Base-by-base conservation (phyloP, 2,113 vertebrate genomes). In the Oxyruncus cristatus region DNA sequence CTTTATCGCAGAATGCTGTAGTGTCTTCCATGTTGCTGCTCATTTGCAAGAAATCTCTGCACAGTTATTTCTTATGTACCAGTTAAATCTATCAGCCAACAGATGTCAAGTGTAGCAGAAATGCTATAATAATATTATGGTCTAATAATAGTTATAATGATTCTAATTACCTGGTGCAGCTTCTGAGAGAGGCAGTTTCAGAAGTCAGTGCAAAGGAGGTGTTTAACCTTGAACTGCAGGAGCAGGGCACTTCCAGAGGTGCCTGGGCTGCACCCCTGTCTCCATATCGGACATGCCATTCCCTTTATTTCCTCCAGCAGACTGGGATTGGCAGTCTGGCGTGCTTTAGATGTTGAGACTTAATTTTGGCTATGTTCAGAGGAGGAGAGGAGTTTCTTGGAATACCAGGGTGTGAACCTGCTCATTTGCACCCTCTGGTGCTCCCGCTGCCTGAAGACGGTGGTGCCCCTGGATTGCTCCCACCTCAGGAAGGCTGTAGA, bases 81-180 rank as follows among this genome's bases (percentile, higher is more conserved):
- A 67, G 95, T 96, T 97, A 97, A 97, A 95, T 94, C 95, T 97
- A 97, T 97, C 94, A 97, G 96, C 95, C 97, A 98, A 97, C 96
- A 98, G 96, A 98, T 97, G 97, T 97, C 96, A 98, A 98, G 85
- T 96, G 86, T 89, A 96, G 92, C 93, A 95, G 97, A 97, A 97
- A 96, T 89, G 50, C 94, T 97, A 92, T 98, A 96, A 97, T 97
- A 95, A 97, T 98, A 95, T 97, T 98, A 96, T 95, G 94, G 96
- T 97, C 94, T 97, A 91, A 97, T 98, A 97, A 97, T 97, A 97
- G 97, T 97, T 97, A 93, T 96, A 95, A 97, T 97, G 91, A 95
- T 98, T 95, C 96, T 98, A 97, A 98, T 98, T 94, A 90, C 93
- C 91, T 97, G 95, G 89, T 66, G 20, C 46, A 21, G 88, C 91